A percentile compares a stretch with the other conserved stretches of the same genome.
Evolutionary conservation across 2,797 vertebrate genomes (phyloP).

Genomic region (Gobionotothen gibberifrons): DNA sequence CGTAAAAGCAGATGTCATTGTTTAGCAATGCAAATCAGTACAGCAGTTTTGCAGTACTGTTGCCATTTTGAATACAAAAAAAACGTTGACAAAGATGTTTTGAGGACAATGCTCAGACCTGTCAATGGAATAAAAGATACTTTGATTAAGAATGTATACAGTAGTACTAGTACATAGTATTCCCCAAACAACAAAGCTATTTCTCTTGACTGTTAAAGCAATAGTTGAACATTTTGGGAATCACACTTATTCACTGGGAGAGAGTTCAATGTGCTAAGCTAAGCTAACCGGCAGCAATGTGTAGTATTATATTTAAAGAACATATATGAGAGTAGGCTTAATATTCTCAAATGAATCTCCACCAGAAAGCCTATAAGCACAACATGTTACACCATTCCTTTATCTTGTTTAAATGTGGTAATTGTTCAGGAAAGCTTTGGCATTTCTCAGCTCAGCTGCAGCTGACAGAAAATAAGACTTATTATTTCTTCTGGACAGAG

Average conservation of each 20-base stretch:
- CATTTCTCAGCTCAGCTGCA: background rate
- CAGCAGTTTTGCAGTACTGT: background rate
- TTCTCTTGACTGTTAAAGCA: slow-evolving; percentile 2
- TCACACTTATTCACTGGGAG: background rate
- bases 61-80: background rate
- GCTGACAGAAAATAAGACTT: background rate
- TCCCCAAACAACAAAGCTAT: background rate
- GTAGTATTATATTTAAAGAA: background rate
- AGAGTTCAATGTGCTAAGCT: background rate
- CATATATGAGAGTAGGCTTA: background rate
- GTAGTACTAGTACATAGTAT: background rate
- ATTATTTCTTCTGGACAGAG: background rate
- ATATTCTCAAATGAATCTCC: background rate
- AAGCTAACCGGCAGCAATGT: background rate
- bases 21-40: background rate
- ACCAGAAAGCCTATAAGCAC: background rate
- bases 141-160: background rate
- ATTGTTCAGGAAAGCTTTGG: background rate
- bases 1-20: slow-evolving; percentile 11
- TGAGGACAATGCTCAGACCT: background rate
- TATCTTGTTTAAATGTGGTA: background rate
- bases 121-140: background rate
- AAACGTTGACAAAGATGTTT: background rate
- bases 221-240: background rate
- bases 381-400: background rate